These are phyloP conservation scores for Callorhinus ursinus DNA, from an alignment of 2,113 vertebrate species.

Conservation along the genomic window DNA sequence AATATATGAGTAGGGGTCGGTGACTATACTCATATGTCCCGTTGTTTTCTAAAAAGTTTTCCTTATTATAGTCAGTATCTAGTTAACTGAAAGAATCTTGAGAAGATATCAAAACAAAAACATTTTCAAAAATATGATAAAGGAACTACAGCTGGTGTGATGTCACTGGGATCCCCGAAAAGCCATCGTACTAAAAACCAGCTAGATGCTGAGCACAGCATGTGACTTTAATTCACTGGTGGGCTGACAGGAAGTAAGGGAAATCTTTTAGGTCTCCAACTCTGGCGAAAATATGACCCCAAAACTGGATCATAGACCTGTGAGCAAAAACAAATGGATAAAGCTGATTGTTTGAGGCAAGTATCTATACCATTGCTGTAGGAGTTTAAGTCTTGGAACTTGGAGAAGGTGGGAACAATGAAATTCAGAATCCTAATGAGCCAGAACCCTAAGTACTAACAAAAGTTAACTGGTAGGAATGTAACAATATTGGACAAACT, in stretches of 20 bases:
- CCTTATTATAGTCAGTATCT: not conserved
- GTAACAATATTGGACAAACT: not conserved
- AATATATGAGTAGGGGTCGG: not conserved
- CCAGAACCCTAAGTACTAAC: not conserved
- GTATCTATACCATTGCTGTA: not conserved
- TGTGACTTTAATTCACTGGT: not conserved
- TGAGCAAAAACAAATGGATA: not conserved
- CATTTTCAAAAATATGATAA: not conserved
- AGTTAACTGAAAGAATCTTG: not conserved
- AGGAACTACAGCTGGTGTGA: not conserved
- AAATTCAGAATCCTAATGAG: not conserved
- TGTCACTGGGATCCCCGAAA: not conserved
- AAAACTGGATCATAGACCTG: not conserved
- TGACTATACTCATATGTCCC: not conserved
- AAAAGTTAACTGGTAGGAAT: not conserved
- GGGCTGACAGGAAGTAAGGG: not conserved
- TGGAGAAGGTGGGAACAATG: not conserved
- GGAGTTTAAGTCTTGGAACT: not conserved
- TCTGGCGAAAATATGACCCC: not conserved
- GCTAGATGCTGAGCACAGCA: not conserved
- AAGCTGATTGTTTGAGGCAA: not conserved
- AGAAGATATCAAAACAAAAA: not conserved
- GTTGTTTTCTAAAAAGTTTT: not conserved
- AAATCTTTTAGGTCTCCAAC: not conserved
- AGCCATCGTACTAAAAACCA: not conserved